These are phyloP conservation scores for Gavia stellata DNA, from an alignment of 2,113 vertebrate genomes.

Conservation along the genomic window DNA sequence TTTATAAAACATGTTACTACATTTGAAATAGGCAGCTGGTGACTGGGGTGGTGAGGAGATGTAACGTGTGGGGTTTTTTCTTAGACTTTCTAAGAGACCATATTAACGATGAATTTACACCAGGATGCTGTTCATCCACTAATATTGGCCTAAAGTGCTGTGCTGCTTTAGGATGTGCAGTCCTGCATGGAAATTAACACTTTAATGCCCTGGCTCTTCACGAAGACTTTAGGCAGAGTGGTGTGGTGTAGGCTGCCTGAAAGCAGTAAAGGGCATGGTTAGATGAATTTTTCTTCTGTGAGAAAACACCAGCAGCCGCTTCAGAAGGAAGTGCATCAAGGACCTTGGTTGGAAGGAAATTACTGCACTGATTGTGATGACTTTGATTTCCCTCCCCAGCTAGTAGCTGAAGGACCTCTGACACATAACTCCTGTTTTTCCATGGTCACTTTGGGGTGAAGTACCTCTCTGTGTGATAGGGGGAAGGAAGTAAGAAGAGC, in stretches of 20 bases:
- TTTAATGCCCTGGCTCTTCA: background rate
- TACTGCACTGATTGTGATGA: background rate
- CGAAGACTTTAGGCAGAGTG: background rate
- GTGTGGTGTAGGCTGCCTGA: background rate
- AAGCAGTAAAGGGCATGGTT: background rate
- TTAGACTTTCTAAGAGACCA: background rate
- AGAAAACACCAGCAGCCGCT: background rate
- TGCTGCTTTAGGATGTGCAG: background rate
- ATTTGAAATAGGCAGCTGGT: background rate
- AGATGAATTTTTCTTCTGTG: background rate
- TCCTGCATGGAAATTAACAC: background rate
- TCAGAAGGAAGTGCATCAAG: background rate
- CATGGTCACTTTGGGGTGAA: background rate
- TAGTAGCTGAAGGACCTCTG: background rate
- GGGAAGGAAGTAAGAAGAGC: background rate
- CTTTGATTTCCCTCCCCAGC: background rate
- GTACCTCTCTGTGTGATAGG: background rate
- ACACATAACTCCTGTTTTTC: background rate
- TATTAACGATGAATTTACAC: background rate
- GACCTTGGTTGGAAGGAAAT: slow-evolving; percentile 2
- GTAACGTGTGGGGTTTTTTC: rapidly evolving
- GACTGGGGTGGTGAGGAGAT: background rate
- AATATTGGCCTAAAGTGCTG: background rate
- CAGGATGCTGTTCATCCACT: background rate
- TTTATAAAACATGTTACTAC: background rate